Conservation (phyloP, 2,888 invertebrate genomes). For the Aradus depressus region DNA sequence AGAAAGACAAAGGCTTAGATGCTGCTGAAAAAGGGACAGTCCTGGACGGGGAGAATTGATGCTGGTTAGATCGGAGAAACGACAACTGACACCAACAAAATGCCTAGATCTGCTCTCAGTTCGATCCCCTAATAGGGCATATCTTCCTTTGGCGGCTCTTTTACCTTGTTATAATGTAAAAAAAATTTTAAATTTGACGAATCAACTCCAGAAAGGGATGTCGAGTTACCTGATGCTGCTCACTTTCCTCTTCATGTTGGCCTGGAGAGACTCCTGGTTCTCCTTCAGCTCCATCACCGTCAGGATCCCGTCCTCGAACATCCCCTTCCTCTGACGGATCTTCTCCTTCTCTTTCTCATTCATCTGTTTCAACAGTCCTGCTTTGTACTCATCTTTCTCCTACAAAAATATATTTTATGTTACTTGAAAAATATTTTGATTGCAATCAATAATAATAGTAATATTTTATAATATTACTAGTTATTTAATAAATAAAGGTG, state of each 20-base stretch:
- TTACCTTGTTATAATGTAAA: too few relatives aligned
- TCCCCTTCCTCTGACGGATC: conserved; percentile 48
- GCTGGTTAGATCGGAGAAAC: neutral
- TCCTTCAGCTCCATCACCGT: conserved; percentile 49
- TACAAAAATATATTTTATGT: conserved; percentile 21
- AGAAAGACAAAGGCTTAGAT: too few relatives aligned
- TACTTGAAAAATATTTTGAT: neutral
- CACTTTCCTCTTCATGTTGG: conserved; percentile 46
- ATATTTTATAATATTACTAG: too few relatives aligned
- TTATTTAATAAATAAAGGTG: too few relatives aligned
- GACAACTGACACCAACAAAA: too few relatives aligned
- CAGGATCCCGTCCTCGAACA: conserved; percentile 55
- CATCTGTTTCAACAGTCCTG: conserved; percentile 51
- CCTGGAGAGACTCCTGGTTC: conserved; percentile 42
- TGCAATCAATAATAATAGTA: neutral
- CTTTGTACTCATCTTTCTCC: conserved; percentile 41
- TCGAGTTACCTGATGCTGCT: conserved; percentile 44
- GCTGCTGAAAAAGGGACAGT: too few relatives aligned
- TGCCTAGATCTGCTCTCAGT: too few relatives aligned
- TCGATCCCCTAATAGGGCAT: too few relatives aligned
- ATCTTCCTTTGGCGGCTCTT: too few relatives aligned
- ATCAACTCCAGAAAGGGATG: neutral
- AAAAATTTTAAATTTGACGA: neutral
- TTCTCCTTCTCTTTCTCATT: conserved; percentile 56
- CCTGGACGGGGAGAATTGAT: too few relatives aligned